Percentiles rank a stretch among this genome's conserved stretches.
These are phyloP conservation scores for Geotrypetes seraphini DNA, from an alignment of 2,797 vertebrate genomes.

Conservation along the genomic window DNA sequence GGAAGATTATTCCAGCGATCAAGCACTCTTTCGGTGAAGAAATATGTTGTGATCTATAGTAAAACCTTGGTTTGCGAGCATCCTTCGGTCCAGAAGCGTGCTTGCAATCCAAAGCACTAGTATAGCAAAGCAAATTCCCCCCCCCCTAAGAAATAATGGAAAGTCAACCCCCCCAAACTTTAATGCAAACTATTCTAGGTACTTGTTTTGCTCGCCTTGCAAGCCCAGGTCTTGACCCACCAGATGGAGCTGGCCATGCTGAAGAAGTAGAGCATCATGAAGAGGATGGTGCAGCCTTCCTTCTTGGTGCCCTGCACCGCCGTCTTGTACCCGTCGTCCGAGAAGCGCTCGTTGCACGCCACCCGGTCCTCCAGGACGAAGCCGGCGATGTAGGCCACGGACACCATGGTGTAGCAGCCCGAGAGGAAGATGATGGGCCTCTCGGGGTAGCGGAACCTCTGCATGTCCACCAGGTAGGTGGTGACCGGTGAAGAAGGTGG, in stretches of 20 bases:
- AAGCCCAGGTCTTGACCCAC: too few species aligned
- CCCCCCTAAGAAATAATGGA: too few species aligned
- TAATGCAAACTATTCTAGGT: too few species aligned
- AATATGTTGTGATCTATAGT: too few species aligned
- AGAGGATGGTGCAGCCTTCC: conserved; percentile 93
- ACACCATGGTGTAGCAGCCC: conserved; percentile 94
- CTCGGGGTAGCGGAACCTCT: conserved; percentile 91
- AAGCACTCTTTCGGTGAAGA: too few species aligned
- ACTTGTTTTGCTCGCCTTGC: too few species aligned
- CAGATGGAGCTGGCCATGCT: conserved; percentile 96
- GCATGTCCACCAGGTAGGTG: conserved; percentile 93
- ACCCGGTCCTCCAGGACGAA: conserved; percentile 81
- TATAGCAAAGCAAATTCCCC: too few species aligned
- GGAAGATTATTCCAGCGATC: too few species aligned
- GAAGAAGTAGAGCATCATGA: conserved; percentile 98
- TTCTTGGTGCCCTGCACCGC: conserved; percentile 95
- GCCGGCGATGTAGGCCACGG: conserved; percentile 84
- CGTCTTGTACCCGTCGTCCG: conserved; percentile 74
- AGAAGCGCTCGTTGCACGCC: conserved; percentile 83
- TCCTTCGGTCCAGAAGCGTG: too few species aligned
- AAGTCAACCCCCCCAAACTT: too few species aligned
- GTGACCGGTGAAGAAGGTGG: conserved; percentile 90
- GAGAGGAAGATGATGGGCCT: conserved; percentile 92
- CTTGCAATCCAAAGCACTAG: too few species aligned
- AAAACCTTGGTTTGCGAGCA: too few species aligned